Evolutionary conservation across 2,797 vertebrate genomes (phyloP), one percentile per base, ranked within the genome.

Genomic region (Hyperoplus immaculatus): DNA sequence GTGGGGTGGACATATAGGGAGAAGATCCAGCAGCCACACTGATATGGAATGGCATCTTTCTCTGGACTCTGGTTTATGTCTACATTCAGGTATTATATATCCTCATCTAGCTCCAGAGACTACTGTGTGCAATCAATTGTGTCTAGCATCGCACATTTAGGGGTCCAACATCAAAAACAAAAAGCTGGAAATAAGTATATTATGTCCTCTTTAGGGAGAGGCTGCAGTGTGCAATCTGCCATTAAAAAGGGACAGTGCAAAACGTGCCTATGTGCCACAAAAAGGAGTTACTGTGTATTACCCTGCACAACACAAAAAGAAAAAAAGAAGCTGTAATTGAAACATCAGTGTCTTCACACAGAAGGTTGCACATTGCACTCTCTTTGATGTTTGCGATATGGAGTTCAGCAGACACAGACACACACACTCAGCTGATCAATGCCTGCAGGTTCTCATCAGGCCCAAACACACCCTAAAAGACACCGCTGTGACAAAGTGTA

Each of bases 371-470:
- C 3, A 6, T 13, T 10, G n/a, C 10, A 55, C 21, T 13, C 2
- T 6, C 6, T 4, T 11, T 62, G 41, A 46, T 45, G 38, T 36
- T 56, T 5, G 39, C 4, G 6, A 50, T 47, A 7, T 10, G 4
- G n/a, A 50, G 12, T 8, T 70, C 2, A 57, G 43, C 53, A 55
- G 43, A 60, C 16, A 43, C 55, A 53, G 21, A 46, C 5, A 66
- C 43, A 70, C 38, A 71, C 0, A 14, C 70, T 91, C 87, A 87
- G 84, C 85, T 91, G 85, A 86, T 85, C 61, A 7, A n/a, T 12
- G 72, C 78, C 82, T 70, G 67, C 50, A 73, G 82, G 67, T 36
- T 61, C 2, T 55, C 4, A 45, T 43, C 39, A 72, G 54, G n/a
- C 57, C 51, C 68, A 75, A 3, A 45, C 54, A 70, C 39, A 73